Percentiles rank a stretch among this genome's conserved stretches.
These are phyloP conservation scores for Megaceryle torquata DNA, from an alignment of 2,113 vertebrate genomes.

Conservation along the genomic window DNA sequence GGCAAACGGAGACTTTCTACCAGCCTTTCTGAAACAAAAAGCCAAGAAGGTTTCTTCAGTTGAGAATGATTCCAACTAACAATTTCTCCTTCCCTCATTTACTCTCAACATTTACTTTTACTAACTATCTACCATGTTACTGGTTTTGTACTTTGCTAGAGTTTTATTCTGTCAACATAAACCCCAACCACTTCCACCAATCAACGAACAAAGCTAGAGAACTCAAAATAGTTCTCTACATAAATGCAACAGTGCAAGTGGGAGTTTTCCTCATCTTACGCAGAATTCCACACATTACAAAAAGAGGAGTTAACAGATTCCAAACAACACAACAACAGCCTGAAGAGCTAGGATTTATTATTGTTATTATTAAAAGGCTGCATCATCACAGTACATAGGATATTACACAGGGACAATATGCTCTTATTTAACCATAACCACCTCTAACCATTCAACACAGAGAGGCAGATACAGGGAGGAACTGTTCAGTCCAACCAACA, in stretches of 20 bases:
- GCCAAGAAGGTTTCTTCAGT: conserved; percentile 13
- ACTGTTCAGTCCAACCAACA: neutral
- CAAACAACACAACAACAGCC: neutral
- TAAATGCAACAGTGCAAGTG: neutral
- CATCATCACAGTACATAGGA: neutral
- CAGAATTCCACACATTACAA: neutral
- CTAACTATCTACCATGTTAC: neutral
- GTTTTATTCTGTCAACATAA: neutral
- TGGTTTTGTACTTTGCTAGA: neutral
- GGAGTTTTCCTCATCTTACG: neutral
- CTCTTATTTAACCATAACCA: neutral
- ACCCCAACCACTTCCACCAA: neutral
- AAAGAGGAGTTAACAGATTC: neutral
- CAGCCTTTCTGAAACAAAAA: conserved; percentile 88
- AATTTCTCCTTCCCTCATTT: neutral
- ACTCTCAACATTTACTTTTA: neutral
- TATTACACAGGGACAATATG: fast-evolving
- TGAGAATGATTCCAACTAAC: neutral
- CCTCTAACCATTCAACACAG: neutral
- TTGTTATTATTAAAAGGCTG: neutral
- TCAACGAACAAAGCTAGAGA: neutral
- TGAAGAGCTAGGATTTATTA: neutral
- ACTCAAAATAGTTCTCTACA: neutral
- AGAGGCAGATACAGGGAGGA: neutral
- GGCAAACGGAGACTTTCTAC: conserved; percentile 97